These are phyloP conservation scores for Ceratina japonica DNA, from an alignment of 1,140 invertebrate genomes.

Conservation along the genomic window DNA sequence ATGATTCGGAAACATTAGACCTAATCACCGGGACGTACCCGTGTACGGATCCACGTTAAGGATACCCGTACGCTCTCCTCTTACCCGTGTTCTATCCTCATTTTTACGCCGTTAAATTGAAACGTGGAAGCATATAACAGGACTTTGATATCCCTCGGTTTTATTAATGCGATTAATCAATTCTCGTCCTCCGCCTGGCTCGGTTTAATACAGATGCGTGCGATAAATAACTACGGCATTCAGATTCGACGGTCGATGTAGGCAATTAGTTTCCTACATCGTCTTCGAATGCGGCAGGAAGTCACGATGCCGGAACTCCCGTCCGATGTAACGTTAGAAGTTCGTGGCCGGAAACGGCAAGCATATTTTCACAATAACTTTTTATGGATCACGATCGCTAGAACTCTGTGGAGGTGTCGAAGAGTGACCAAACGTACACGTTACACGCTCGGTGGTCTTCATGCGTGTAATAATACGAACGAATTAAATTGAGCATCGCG, in stretches of 20 bases:
- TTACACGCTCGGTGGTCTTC: not conserved
- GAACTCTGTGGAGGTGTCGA: not conserved
- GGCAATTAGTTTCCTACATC: not conserved
- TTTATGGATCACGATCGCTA: not conserved
- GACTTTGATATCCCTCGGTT: no score
- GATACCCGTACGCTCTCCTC: no score
- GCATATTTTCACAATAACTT: conserved; percentile 13
- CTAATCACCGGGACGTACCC: no score
- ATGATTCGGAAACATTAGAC: not conserved
- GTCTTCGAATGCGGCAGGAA: conserved; percentile 63
- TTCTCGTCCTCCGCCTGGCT: no score
- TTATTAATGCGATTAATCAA: no score
- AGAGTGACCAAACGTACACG: not conserved
- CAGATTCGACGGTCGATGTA: no score
- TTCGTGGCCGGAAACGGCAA: conserved; percentile 62
- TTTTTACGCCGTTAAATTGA: no score
- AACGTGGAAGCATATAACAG: no score
- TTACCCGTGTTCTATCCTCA: no score
- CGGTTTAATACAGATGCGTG: not conserved
- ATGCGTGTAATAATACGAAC: not conserved
- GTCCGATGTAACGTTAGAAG: conserved; percentile 63
- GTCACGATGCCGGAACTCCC: conserved; percentile 70
- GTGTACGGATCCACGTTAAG: no score
- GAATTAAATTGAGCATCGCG: not conserved
- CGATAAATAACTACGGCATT: not conserved